Conservation (phyloP, 2,797 vertebrate species). For the Tapirus indicus region DNA sequence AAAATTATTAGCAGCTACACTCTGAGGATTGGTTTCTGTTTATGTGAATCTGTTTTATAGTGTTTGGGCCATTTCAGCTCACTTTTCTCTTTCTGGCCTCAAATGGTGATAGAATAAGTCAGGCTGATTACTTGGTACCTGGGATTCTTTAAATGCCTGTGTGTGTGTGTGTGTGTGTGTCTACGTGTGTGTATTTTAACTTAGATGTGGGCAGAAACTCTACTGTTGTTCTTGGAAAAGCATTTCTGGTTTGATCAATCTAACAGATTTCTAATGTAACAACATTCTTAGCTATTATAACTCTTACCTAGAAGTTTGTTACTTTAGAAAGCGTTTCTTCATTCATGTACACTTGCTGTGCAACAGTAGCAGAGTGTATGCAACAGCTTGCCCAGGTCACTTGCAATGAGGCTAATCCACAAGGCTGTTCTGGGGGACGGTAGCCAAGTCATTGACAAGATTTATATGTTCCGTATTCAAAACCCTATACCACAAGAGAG, state of each 20-base stretch:
- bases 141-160: not conserved
- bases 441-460: not conserved
- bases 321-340: not conserved
- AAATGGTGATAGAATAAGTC: not conserved
- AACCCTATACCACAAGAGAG: not conserved
- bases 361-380: not conserved
- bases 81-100: not conserved
- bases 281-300: not conserved
- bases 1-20: not conserved
- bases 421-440: not conserved
- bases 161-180: not conserved
- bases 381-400: not conserved
- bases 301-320: not conserved
- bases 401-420: not conserved
- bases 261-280: not conserved
- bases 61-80: not conserved
- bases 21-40: not conserved
- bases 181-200: not conserved
- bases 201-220: not conserved
- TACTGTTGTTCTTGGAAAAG: not conserved
- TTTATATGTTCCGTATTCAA: not conserved
- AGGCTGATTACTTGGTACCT: not conserved
- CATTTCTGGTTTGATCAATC: not conserved
- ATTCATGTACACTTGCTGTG: not conserved
- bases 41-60: not conserved